These are phyloP conservation scores for Diaprepes abbreviatus DNA, from an alignment of 2,888 invertebrate genomes.

Conservation along the genomic window DNA sequence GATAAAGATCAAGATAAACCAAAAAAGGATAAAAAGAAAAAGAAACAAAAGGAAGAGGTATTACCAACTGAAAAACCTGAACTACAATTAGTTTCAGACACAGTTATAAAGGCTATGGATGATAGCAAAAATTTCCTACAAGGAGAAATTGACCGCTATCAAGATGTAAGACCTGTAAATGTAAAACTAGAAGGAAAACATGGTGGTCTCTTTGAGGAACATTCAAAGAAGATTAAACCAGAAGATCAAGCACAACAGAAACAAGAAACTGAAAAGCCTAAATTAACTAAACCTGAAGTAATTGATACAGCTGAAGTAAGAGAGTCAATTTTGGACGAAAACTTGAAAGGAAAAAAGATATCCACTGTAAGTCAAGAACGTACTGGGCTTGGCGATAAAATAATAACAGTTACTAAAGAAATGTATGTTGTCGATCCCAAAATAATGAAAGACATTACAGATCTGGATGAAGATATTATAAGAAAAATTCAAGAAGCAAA, in stretches of 20 bases:
- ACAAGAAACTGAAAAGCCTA: slow-evolving; percentile 13
- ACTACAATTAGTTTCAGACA: slow-evolving; percentile 16
- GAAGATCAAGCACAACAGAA: slow-evolving; percentile 45
- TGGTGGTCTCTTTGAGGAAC: slow-evolving; percentile 58
- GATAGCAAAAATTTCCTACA: slow-evolving; percentile 58
- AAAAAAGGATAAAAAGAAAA: slow-evolving; percentile 47
- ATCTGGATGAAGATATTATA: slow-evolving; percentile 48
- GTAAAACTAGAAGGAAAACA: slow-evolving; percentile 33
- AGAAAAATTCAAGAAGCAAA: slow-evolving; percentile 43
- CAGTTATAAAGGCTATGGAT: slow-evolving; percentile 48
- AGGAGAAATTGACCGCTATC: slow-evolving; percentile 58
- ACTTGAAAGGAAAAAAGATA: slow-evolving; percentile 43
- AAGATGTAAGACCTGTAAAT: slow-evolving; percentile 52
- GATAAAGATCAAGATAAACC: slow-evolving; percentile 43
- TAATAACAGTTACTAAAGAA: slow-evolving; percentile 51
- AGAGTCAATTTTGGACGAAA: slow-evolving; percentile 39
- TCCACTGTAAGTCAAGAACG: slow-evolving; percentile 49
- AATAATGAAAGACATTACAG: slow-evolving; percentile 42
- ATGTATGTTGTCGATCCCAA: slow-evolving; percentile 46
- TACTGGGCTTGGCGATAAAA: slow-evolving; percentile 49
- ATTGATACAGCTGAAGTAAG: slow-evolving; percentile 36
- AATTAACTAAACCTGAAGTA: slow-evolving; percentile 9
- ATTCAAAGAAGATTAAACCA: slow-evolving; percentile 58
- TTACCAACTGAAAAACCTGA: slow-evolving; percentile 5
- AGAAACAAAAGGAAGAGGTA: slow-evolving; percentile 38